Evolutionary conservation across 2,888 invertebrate species (phyloP), one percentile per base, ranked within the genome.

Genomic region (Amblyjoppa proteus): DNA sequence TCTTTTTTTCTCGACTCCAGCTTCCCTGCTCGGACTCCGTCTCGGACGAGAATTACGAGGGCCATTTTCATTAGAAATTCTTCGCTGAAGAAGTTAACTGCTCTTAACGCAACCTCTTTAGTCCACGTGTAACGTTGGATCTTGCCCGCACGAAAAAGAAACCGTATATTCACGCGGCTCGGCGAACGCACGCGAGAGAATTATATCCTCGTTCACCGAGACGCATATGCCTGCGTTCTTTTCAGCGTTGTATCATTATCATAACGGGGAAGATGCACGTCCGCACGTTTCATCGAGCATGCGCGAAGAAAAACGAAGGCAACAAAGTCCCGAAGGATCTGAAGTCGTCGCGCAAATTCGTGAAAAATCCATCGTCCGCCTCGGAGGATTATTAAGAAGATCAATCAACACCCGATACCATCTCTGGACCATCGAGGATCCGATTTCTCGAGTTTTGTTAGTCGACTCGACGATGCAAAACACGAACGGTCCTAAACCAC

Each of bases 41-140:
- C 61, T 61, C 66, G 73, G 80, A 51, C 71, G 74, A 78, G 75
- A 89, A 81, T 89, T 90, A 88, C 87, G 88, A 89, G 87, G 80
- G 80, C 86, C 87, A 87, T 89, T 89, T 86, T 28, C 58, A 84
- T 80, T 69, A 81, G 68, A 77, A 84, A 85, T 73, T 71, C 74
- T 73, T 20, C 56, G 73, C 73, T 41, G 73, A 69, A 69, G 34
- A 64, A 83, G 76, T 84, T 84, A 81, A 80, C 66, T 49, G 58
- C 76, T 81, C 58, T 84, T 49, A 75, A 76, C 34, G 64, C 75
- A 66, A 70, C 64, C 80, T 58, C 68, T 83, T 38, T 56, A 75
- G 41, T 64, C 51, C 20, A 13, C 4, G 61, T 61, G 61, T 61
- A 11, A 41, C 20, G 38, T 38, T 7, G 16, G 64, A 75, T 61